Base-by-base conservation (phyloP, 2,888 invertebrate species). In the Cheilosia vulpina region DNA sequence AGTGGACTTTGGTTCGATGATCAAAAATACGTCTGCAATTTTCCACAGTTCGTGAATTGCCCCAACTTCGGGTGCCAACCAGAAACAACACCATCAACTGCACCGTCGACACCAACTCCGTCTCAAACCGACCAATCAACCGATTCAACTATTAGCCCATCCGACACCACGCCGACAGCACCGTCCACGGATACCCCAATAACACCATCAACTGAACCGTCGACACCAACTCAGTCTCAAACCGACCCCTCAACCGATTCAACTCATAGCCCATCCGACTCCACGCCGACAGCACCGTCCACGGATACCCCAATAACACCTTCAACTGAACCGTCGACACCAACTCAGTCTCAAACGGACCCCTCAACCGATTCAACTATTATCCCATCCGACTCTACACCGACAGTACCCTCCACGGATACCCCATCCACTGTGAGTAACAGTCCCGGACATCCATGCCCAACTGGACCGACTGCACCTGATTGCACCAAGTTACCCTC, bases 1-100 rank as follows among this genome's bases (percentile, higher is more conserved):
- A 4, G 1, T 13, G 82, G 77, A 13, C 17, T 71, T 0, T 82
- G 82, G 77, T 82, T 60, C 13, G 82, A 77, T 47, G 77, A 52
- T 27, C 11, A 15, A 2, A 2, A 17, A 45, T 0, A 38, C 7
- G 0, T 47, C 7, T 82, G 82, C 21, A 72, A 60, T n/a, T 21
- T 6, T 9, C 77, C 82, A 0, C 17, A n/a, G 6, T n/a, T 55
- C 0, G 82, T 82, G 0, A 4, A 55, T 1, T 82, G 82, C 13
- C 72, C 72, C 5, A 19, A 72, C 31, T 21, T 47, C n/a, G 73
- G 66, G 21, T 80, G 80, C 17, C 21, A 27, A 4, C 62, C 77
- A 4, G 43, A 4, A 7, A 21, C 21, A 21, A 21, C 21, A 21
- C 2, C 21, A 21, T 21, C n/a, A 45, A 34, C 34, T 47, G 34